phyloP scores from a whole-genome alignment of 2,797 vertebrate genomes.

The Gymnodraco acuticeps region DNA sequence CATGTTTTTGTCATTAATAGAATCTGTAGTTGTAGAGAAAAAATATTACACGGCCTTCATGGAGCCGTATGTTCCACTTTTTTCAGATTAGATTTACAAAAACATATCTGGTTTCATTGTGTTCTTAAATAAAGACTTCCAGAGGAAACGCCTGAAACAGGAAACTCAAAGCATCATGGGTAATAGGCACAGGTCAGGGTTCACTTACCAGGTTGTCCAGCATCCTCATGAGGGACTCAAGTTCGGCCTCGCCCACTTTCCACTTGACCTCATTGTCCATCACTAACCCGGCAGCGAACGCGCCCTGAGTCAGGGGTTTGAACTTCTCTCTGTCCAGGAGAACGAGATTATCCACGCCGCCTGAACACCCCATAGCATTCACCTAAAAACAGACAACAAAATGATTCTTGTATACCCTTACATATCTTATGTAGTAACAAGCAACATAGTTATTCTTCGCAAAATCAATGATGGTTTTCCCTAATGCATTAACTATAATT shows the following conservation, averaged over 20 bases:
- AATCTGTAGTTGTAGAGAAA: constrained; percentile 6
- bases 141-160: constrained; percentile 54
- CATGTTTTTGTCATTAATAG: background rate
- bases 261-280: constrained; percentile 91
- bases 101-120: constrained; percentile 47
- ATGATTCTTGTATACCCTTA: background rate
- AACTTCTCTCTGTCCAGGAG: constrained; percentile 91
- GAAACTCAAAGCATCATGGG: constrained; percentile 60
- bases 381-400: constrained; percentile 80
- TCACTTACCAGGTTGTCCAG: constrained; percentile 96
- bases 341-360: constrained; percentile 89
- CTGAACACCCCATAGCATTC: constrained; percentile 89
- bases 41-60: background rate
- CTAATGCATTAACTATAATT: background rate
- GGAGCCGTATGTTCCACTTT: constrained; percentile 35
- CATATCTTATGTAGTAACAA: background rate
- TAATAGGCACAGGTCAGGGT: constrained; percentile 58
- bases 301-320: constrained; percentile 85
- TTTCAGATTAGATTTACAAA: constrained; percentile 31
- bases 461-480: background rate
- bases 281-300: constrained; percentile 85
- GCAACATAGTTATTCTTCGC: background rate
- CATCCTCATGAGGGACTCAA: constrained; percentile 97
- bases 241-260: constrained; percentile 95
- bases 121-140: constrained; percentile 65